A percentile compares a stretch with the other conserved stretches of the same genome.
These are phyloP conservation scores for Acleris holmiana DNA, from an alignment of 2,888 invertebrate genomes.

Conservation along the genomic window DNA sequence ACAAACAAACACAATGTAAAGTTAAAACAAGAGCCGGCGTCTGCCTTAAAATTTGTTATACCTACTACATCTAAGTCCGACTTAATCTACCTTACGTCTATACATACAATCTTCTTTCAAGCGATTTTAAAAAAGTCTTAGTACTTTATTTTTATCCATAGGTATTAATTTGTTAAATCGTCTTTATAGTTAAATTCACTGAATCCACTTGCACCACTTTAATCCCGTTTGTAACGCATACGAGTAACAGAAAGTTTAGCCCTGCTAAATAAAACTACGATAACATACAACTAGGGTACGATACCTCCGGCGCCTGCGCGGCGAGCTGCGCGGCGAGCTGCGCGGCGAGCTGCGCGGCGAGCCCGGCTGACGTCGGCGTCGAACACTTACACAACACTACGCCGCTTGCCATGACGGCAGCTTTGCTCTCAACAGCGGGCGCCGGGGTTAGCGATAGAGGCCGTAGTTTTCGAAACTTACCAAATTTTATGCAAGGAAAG, in stretches of 20 bases:
- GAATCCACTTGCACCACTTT: slow-evolving; percentile 78
- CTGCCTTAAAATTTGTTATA: slow-evolving; percentile 80
- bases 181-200: slow-evolving; percentile 78
- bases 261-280: slow-evolving; percentile 71
- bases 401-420: not conserved
- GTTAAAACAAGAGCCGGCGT: slow-evolving; percentile 30
- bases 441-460: not conserved
- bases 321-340: slow-evolving; percentile 45
- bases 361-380: not conserved
- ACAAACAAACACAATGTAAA: slow-evolving; percentile 37
- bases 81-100: slow-evolving; percentile 76
- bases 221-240: slow-evolving; percentile 68
- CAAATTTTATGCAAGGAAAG: too few relatives aligned
- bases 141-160: slow-evolving; percentile 72
- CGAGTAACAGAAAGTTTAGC: slow-evolving; percentile 70
- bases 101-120: slow-evolving; percentile 81
- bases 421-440: not conserved
- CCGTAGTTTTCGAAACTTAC: not conserved
- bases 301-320: slow-evolving; percentile 71
- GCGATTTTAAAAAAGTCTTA: slow-evolving; percentile 82
- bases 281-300: slow-evolving; percentile 72
- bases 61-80: slow-evolving; percentile 82
- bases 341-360: not conserved
- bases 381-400: not conserved
- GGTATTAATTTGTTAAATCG: slow-evolving; percentile 82